These are phyloP conservation scores for Caenorhabditis zanzibari DNA, from an alignment of 2,888 invertebrate genomes.

Conservation along the genomic window DNA sequence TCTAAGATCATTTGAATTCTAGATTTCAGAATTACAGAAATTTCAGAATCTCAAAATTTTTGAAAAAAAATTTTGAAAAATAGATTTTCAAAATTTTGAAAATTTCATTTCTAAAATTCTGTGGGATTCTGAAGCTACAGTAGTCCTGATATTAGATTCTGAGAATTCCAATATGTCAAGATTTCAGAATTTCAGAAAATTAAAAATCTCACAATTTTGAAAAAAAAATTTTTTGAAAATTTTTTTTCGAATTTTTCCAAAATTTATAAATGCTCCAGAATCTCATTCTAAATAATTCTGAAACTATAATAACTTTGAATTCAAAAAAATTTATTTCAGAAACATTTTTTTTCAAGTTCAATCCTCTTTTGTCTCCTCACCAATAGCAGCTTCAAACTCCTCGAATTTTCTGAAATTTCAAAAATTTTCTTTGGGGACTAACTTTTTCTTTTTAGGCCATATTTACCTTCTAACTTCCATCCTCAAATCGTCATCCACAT, in stretches of 20 bases:
- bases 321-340: neutral
- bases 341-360: constrained; percentile 12
- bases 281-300: neutral
- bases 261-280: no score
- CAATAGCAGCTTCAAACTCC: constrained; percentile 27
- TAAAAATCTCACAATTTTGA: no score
- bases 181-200: no score
- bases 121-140: neutral
- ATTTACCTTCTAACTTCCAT: constrained; percentile 29
- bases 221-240: no score
- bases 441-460: neutral
- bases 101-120: neutral
- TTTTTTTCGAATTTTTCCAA: no score
- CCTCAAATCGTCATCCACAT: constrained; percentile 57
- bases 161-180: no score
- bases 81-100: neutral
- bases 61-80: neutral
- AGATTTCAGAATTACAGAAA: no score
- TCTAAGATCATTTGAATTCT: no score
- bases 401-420: constrained; percentile 25
- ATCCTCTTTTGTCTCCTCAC: neutral
- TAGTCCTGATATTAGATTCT: neutral
- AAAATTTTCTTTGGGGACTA: neutral
- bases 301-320: no score
- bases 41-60: neutral